These are phyloP conservation scores for Ormia ochracea DNA, from an alignment of 2,888 invertebrate species.

Conservation along the genomic window DNA sequence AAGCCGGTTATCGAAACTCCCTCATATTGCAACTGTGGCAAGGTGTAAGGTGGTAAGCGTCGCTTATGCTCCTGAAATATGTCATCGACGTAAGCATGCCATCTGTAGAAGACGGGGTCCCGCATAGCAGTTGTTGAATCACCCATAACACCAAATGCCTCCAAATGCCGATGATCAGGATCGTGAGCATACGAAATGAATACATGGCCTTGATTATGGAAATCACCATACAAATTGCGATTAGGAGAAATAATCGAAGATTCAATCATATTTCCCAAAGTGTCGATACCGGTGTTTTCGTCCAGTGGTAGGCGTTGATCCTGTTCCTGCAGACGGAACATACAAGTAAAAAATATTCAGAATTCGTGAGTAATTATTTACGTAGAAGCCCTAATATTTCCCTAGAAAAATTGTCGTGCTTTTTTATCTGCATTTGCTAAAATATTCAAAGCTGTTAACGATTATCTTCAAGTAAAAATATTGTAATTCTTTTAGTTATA, in stretches of 20 bases:
- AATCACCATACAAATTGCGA: conserved; percentile 84
- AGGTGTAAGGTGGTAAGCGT: conserved; percentile 82
- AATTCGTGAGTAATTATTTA: too few relatives aligned
- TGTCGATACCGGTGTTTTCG: conserved; percentile 85
- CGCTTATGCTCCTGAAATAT: conserved; percentile 86
- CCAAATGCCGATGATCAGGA: conserved; percentile 84
- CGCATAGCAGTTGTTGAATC: conserved; percentile 91
- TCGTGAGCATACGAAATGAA: conserved; percentile 87
- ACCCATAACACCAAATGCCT: conserved; percentile 88
- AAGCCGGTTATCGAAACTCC: conserved; percentile 81
- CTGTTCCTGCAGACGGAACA: conserved; percentile 79
- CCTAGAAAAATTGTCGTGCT: too few relatives aligned
- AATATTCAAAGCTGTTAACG: too few relatives aligned
- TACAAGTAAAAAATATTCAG: too few relatives aligned
- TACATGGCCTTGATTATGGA: conserved; percentile 90
- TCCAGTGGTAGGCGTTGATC: conserved; percentile 80
- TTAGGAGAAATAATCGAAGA: conserved; percentile 84
- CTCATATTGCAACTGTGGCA: conserved; percentile 70
- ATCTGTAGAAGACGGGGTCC: conserved; percentile 91
- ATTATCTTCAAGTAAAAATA: too few relatives aligned
- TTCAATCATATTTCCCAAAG: conserved; percentile 88
- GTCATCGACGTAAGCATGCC: conserved; percentile 88
- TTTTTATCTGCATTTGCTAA: too few relatives aligned
- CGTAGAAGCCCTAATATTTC: too few relatives aligned
- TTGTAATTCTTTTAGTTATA: too few relatives aligned